Evolutionary conservation across 2,113 vertebrate species (phyloP).

Genomic region (Engraulis encrasicolus): DNA sequence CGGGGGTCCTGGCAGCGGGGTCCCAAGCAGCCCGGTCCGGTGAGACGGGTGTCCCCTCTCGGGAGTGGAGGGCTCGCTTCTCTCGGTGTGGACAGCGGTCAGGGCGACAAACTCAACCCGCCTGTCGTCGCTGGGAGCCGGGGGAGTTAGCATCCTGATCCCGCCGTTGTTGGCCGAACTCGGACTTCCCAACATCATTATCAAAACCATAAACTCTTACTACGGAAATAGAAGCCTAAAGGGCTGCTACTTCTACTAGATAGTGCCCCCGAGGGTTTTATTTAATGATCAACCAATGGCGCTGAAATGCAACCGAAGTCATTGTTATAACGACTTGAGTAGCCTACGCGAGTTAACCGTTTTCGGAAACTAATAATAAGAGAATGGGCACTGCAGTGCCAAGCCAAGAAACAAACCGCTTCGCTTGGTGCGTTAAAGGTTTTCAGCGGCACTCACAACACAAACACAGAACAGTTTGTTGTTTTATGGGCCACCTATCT

Average conservation of each 20-base stretch:
- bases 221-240: not conserved
- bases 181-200: conserved; percentile 78
- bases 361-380: not conserved
- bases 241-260: not conserved
- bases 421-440: not conserved
- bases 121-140: conserved; percentile 72
- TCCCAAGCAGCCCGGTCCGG: conserved; percentile 84
- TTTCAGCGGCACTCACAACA: not conserved
- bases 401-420: too few relatives aligned
- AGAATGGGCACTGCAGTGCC: not conserved
- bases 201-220: conserved; percentile 14
- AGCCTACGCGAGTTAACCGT: not conserved
- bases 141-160: conserved; percentile 76
- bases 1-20: conserved; percentile 77
- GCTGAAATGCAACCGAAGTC: not conserved
- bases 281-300: not conserved
- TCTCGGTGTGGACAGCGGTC: conserved; percentile 84
- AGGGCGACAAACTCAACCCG: conserved; percentile 87
- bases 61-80: conserved; percentile 78
- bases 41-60: conserved; percentile 78
- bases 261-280: not conserved
- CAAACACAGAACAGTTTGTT: not conserved
- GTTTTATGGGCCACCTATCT: conserved; percentile 2
- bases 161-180: conserved; percentile 83
- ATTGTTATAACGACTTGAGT: not conserved